Evolutionary conservation across 2,888 invertebrate species (phyloP).

Genomic region (Amblyjoppa proteus): DNA sequence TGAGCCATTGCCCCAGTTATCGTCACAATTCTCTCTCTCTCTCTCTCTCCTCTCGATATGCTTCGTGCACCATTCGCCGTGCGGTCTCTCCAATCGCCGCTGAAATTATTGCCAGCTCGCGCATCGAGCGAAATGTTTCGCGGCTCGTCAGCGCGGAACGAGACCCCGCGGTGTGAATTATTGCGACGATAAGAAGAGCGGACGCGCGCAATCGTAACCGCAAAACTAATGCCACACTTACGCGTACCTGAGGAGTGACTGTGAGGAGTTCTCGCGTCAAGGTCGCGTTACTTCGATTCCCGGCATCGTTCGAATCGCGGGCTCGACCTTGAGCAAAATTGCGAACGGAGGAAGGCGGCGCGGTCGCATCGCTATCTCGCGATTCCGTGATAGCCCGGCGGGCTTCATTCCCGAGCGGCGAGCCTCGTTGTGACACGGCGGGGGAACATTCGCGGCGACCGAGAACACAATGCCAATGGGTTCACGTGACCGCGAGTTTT

Average conservation of each 20-base stretch:
- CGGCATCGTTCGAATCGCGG: not conserved
- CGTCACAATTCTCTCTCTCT: not conserved
- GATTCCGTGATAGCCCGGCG: slow-evolving; percentile 12
- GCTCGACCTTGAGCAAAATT: slow-evolving; percentile 19
- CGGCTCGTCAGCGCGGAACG: slow-evolving; percentile 38
- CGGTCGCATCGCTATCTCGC: slow-evolving; percentile 9
- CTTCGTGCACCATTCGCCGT: not conserved
- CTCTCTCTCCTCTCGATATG: not conserved
- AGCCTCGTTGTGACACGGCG: not conserved
- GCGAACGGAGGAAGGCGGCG: slow-evolving; percentile 12
- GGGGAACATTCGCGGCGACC: not conserved
- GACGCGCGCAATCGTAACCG: slow-evolving; percentile 18
- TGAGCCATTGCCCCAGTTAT: slow-evolving; percentile 8
- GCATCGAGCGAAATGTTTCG: slow-evolving; percentile 31
- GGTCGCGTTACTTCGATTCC: slow-evolving; percentile 32
- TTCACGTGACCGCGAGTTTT: slow-evolving; percentile 46
- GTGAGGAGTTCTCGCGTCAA: slow-evolving; percentile 36
- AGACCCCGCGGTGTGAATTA: slow-evolving; percentile 59
- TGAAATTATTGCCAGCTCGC: not conserved
- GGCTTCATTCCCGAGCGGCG: not conserved
- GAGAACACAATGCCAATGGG: slow-evolving; percentile 49
- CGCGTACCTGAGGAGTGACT: slow-evolving; percentile 9
- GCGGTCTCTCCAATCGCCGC: not conserved
- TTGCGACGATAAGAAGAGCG: slow-evolving; percentile 53
- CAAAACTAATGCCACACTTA: slow-evolving; percentile 14